These are phyloP conservation scores for Noctua janthe DNA, from an alignment of 2,888 invertebrate species.

Conservation along the genomic window DNA sequence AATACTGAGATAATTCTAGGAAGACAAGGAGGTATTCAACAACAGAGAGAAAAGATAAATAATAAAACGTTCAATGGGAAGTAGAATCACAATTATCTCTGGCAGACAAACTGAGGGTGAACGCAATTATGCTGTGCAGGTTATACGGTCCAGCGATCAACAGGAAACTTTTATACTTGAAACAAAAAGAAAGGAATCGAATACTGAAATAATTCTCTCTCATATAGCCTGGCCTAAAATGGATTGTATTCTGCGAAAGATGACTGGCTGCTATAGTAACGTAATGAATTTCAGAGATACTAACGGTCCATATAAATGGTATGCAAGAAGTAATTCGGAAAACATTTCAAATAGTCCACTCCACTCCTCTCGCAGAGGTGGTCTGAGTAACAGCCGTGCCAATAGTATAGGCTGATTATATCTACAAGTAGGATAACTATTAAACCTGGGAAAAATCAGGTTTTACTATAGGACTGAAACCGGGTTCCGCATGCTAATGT, in stretches of 20 bases:
- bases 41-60: background rate
- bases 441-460: too few species aligned
- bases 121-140: slow-evolving; percentile 35
- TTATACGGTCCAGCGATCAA: slow-evolving; percentile 24
- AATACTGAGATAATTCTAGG: slow-evolving; percentile 2
- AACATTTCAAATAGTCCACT: too few species aligned
- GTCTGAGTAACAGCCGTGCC: too few species aligned
- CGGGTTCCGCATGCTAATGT: too few species aligned
- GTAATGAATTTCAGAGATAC: too few species aligned
- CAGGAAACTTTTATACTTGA: slow-evolving; percentile 24
- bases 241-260: background rate
- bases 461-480: too few species aligned
- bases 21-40: background rate
- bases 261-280: too few species aligned
- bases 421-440: too few species aligned
- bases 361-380: too few species aligned
- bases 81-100: slow-evolving; percentile 40
- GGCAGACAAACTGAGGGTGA: slow-evolving; percentile 19
- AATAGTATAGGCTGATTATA: too few species aligned
- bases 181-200: slow-evolving; percentile 28
- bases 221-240: background rate
- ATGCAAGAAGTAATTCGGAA: too few species aligned
- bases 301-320: too few species aligned
- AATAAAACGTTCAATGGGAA: slow-evolving; percentile 13
- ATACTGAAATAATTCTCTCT: background rate